Conservation (phyloP, 2,888 invertebrate genomes). For the Drosophila cracens region DNA sequence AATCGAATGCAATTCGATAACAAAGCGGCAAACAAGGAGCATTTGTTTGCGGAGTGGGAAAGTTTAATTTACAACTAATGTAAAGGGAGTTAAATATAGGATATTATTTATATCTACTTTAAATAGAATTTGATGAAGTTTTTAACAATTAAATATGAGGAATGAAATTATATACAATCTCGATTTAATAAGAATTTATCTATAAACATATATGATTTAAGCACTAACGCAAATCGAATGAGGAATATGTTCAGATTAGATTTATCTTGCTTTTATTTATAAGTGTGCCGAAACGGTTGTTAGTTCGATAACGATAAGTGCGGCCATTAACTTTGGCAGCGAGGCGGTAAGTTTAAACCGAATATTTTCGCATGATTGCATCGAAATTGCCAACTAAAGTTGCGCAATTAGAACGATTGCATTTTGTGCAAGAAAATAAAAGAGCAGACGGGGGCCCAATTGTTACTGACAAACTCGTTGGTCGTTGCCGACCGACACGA, state of each 20-base stretch:
- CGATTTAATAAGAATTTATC: not conserved
- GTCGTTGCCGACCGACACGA: slow-evolving; percentile 24
- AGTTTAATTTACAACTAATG: slow-evolving; percentile 17
- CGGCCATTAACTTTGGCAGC: not conserved
- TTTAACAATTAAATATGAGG: not conserved
- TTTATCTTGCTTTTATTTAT: not conserved
- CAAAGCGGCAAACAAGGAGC: slow-evolving; percentile 1
- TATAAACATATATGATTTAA: not conserved
- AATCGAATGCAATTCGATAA: slow-evolving; percentile 23
- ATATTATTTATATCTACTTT: not conserved
- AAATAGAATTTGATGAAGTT: no score
- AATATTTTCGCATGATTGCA: slow-evolving; percentile 49
- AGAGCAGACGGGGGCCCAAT: slow-evolving; percentile 47
- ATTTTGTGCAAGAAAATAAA: slow-evolving; percentile 62
- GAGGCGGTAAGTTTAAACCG: slow-evolving; percentile 49
- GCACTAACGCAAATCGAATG: not conserved
- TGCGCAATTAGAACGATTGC: slow-evolving; percentile 75
- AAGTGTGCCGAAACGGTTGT: not conserved
- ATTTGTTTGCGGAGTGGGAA: slow-evolving; percentile 23
- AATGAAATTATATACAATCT: not conserved
- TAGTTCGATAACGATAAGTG: slow-evolving; percentile 45
- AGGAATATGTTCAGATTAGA: not conserved
- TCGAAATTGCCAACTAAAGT: slow-evolving; percentile 32
- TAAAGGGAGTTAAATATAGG: slow-evolving; percentile 22
- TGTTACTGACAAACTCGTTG: slow-evolving; percentile 62